Conservation (phyloP, 1,140 invertebrate species). For the Zeugodacus cucurbitae region DNA sequence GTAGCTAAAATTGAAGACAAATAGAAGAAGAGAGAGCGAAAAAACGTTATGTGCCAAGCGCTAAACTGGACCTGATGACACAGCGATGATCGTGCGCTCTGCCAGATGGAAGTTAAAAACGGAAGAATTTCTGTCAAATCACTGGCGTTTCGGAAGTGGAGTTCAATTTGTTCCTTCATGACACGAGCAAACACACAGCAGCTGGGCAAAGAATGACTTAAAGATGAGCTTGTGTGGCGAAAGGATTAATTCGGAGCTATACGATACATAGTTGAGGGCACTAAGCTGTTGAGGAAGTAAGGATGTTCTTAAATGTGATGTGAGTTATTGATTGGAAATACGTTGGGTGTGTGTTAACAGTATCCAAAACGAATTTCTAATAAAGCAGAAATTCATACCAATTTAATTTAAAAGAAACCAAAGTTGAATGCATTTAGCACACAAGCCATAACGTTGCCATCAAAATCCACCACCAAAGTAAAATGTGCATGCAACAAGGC, state of each 20-base stretch:
- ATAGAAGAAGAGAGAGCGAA: not conserved
- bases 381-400: not conserved
- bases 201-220: conserved; percentile 32
- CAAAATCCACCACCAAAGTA: conserved; percentile 8
- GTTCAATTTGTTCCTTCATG: not conserved
- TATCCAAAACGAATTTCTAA: not conserved
- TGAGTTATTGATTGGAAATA: not conserved
- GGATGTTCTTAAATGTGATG: not conserved
- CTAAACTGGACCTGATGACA: conserved; percentile 20
- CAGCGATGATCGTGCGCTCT: not conserved
- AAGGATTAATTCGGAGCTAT: not conserved
- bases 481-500: not conserved
- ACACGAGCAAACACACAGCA: not conserved
- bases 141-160: not conserved
- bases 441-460: not conserved
- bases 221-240: conserved; percentile 22
- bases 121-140: not conserved
- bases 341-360: not conserved
- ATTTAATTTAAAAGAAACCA: not conserved
- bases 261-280: not conserved
- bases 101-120: not conserved
- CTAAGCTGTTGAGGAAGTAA: not conserved
- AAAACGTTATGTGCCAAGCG: not conserved
- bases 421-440: not conserved
- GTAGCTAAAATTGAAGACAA: not conserved